phyloP scores from a whole-genome alignment of 2,797 vertebrate species.

The Urophycis tenuis region DNA sequence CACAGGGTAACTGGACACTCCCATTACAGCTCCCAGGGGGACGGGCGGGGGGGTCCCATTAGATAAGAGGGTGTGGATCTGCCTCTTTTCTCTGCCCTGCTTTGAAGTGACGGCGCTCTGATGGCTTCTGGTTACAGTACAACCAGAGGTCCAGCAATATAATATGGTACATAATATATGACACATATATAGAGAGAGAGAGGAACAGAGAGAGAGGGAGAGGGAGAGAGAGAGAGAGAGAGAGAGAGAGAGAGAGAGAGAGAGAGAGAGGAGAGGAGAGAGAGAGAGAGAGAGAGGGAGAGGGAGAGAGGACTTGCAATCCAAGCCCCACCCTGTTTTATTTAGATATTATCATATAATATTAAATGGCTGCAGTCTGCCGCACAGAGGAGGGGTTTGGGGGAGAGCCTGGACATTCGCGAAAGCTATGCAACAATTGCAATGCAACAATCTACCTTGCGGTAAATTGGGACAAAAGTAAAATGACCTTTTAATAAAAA shows the following conservation, averaged over 20 bases:
- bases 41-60: background rate
- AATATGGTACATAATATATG: slow-evolving; percentile 1
- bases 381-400: background rate
- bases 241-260: background rate
- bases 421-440: background rate
- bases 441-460: no score
- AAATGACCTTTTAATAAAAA: background rate
- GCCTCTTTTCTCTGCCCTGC: background rate
- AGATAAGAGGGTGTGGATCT: background rate
- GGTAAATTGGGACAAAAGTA: background rate
- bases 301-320: no score
- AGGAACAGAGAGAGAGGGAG: no score
- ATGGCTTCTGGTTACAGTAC: background rate
- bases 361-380: background rate
- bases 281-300: no score
- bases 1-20: slow-evolving; percentile 2
- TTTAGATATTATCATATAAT: background rate
- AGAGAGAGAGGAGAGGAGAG: no score
- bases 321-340: no score
- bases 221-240: no score
- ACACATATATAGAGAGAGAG: background rate
- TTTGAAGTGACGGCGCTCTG: background rate
- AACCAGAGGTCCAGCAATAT: background rate
- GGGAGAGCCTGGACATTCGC: background rate
- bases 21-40: background rate